Conservation (phyloP, 2,797 vertebrate genomes). For the Basileuterus tristriatus region DNA sequence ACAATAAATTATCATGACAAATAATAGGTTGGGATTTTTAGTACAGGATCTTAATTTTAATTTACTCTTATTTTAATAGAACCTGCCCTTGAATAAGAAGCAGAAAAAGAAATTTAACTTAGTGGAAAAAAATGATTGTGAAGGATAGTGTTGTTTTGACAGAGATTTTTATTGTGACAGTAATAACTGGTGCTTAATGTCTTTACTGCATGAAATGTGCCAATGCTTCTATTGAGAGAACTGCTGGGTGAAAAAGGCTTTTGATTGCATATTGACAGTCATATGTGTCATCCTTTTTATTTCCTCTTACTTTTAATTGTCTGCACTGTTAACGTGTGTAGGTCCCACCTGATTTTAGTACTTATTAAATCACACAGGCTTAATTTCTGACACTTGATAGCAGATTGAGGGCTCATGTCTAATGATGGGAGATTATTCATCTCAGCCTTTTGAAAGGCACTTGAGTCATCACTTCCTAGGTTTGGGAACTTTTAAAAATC, state of each 20-base stretch:
- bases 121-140: background rate
- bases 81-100: background rate
- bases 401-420: background rate
- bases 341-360: background rate
- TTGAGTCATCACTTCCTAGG: background rate
- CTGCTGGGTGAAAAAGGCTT: background rate
- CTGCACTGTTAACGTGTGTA: background rate
- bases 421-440: background rate
- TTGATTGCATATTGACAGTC: background rate
- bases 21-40: background rate
- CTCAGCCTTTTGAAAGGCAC: background rate
- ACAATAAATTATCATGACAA: background rate
- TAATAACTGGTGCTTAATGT: background rate
- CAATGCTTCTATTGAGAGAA: background rate
- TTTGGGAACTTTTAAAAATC: background rate
- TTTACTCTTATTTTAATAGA: background rate
- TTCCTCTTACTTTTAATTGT: background rate
- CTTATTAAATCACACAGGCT: background rate
- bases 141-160: background rate
- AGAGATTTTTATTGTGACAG: background rate
- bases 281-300: background rate
- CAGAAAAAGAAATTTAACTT: background rate
- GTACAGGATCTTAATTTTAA: background rate
- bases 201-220: background rate
- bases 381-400: background rate